These are phyloP conservation scores for Alcedo atthis DNA, from an alignment of 2,797 vertebrate species.

Conservation along the genomic window DNA sequence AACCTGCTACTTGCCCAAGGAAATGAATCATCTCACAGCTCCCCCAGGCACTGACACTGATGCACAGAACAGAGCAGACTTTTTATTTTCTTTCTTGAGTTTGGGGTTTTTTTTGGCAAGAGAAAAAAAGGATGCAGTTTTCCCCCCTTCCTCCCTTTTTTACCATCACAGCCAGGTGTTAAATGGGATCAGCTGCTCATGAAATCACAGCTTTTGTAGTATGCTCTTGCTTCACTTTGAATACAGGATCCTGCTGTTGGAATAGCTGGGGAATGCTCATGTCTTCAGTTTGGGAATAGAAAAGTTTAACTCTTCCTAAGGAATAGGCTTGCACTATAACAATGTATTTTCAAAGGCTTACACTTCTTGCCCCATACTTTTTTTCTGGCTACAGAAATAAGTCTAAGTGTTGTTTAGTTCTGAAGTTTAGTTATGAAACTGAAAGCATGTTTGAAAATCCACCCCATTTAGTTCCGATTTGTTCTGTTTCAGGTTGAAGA, in stretches of 20 bases:
- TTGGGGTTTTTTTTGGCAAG: background rate
- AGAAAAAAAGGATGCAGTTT: background rate
- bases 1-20: background rate
- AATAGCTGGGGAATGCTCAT: background rate
- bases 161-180: background rate
- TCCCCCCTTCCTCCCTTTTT: accelerated
- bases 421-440: background rate
- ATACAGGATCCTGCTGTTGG: background rate
- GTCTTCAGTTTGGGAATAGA: background rate
- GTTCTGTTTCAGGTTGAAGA: constrained; percentile 84
- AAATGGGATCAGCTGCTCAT: background rate
- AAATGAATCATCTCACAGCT: background rate
- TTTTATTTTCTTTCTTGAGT: background rate
- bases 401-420: background rate
- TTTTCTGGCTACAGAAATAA: background rate
- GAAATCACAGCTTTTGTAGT: background rate
- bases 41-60: background rate
- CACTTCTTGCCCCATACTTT: background rate
- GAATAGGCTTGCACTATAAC: background rate
- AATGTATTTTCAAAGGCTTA: background rate
- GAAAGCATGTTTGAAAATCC: background rate
- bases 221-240: background rate
- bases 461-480: background rate
- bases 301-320: background rate
- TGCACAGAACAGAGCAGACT: background rate